Conservation (phyloP, 2,888 invertebrate genomes). For the Chelonus formosanus region DNA sequence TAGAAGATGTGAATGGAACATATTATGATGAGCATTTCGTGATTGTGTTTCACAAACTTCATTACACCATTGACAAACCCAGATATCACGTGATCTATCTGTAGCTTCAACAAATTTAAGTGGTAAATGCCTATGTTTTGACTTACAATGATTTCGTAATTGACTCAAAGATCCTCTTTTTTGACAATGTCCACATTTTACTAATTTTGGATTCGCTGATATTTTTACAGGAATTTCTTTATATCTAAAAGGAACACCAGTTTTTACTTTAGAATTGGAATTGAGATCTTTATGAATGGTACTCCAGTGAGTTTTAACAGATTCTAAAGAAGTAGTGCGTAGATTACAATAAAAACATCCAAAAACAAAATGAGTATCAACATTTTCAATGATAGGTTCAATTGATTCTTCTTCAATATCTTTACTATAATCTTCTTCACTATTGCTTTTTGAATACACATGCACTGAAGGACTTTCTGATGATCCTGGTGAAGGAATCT, state of each 20-base stretch:
- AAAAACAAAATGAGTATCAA: conserved; percentile 35
- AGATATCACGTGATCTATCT: conserved; percentile 40
- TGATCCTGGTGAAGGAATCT: conserved; percentile 16
- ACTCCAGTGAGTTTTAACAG: conserved; percentile 53
- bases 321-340: conserved; percentile 48
- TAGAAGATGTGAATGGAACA: conserved; percentile 61
- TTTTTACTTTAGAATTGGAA: conserved; percentile 8
- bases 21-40: conserved; percentile 59
- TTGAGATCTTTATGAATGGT: conserved; percentile 45
- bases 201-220: conserved; percentile 18
- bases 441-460: conserved; percentile 27
- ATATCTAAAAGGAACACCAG: conserved; percentile 48
- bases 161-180: conserved; percentile 47
- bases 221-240: conserved; percentile 39
- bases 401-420: conserved; percentile 47
- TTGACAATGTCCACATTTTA: conserved; percentile 52
- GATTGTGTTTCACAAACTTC: conserved; percentile 55
- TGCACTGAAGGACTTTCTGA: conserved; percentile 36
- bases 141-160: conserved; percentile 47
- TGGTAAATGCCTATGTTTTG: conserved; percentile 46
- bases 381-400: conserved; percentile 25
- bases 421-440: conserved; percentile 45
- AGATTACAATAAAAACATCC: conserved; percentile 54
- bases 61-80: conserved; percentile 58
- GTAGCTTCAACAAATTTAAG: conserved; percentile 46